phyloP scores from a whole-genome alignment of 1,140 invertebrate species.

The Lordiphosa stackelbergi region DNA sequence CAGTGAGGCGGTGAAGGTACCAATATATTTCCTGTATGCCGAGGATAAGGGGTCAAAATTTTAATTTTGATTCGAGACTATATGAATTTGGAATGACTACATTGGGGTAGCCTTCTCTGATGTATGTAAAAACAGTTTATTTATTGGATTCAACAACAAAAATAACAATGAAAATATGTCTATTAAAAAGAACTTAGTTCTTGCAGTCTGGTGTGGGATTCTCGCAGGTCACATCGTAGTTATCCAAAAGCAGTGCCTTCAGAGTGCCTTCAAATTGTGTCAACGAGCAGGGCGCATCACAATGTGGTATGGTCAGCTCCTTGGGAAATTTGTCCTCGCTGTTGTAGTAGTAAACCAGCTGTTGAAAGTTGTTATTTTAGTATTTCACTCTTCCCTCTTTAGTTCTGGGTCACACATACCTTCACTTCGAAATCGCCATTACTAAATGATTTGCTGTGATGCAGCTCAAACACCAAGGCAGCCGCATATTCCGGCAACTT shows the following conservation, averaged over 20 bases:
- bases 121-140: background rate
- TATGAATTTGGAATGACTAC: slow-evolving; percentile 7
- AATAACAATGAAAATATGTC: background rate
- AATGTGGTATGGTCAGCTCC: slow-evolving; percentile 78
- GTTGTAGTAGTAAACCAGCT: slow-evolving; percentile 76
- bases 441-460: slow-evolving; percentile 77
- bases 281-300: slow-evolving; percentile 78
- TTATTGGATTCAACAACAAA: background rate
- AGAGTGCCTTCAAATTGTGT: slow-evolving; percentile 76
- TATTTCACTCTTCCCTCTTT: background rate
- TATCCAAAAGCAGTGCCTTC: slow-evolving; percentile 77
- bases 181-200: slow-evolving; percentile 42
- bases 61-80: slow-evolving; percentile 67
- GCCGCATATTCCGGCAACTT: slow-evolving; percentile 85
- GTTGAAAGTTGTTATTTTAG: background rate
- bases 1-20: slow-evolving; percentile 82
- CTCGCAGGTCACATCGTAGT: slow-evolving; percentile 80
- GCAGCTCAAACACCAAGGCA: slow-evolving; percentile 83
- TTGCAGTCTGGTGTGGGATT: slow-evolving; percentile 67
- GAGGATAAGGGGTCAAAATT: slow-evolving; percentile 89
- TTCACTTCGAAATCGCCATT: slow-evolving; percentile 78
- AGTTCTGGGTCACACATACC: slow-evolving; percentile 42
- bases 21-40: slow-evolving; percentile 90
- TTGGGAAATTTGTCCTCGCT: slow-evolving; percentile 76
- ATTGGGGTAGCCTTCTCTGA: background rate